Base-by-base conservation (phyloP, 2,797 vertebrate species). In the Sebastes nivosus region DNA sequence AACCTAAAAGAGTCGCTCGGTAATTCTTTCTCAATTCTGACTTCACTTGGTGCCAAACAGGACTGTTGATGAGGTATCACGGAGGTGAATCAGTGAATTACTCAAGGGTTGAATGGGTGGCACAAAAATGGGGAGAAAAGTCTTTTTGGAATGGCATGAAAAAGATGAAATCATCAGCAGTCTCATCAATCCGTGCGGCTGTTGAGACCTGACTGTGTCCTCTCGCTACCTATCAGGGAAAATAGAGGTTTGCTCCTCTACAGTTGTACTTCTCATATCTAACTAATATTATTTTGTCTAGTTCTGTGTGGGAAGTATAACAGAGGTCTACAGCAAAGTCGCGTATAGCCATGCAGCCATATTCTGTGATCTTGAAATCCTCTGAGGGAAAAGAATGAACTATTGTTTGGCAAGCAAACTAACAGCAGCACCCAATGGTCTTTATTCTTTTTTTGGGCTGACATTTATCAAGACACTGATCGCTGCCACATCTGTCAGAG, bases 391-490 rank as follows among this genome's bases (percentile, higher is more conserved):
- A 72, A 82, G 63, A 58, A 46, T 70, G 18, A 60, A 29, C 55
- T 4, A 36, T 65, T 87, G 71, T 88, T 82, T 50, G 34, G 58
- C 38, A 63, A 58, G 67, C 55, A 74, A 67, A 77, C 68, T 55
- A 85, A 75, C 68, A 79, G 77, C 59, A 75, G 75, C 65, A 75
- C 64, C 60, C 87, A 79, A 70, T 67, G 42, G 67, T 54, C 78
- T 81, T 77, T 54, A 50, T 75, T 77, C 8, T 50, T 50, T 76
- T 76, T 80, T 71, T 77, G 61, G 64, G 64, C 57, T 82, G 81
- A 79, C 79, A 84, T 88, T 86, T 84, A 87, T 84, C 77, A 89
- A 75, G 68, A 81, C 55, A 46, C 63, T 78, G 63, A 81, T 83
- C 34, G 5, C 75, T 80, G 80, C 69, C 78, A 67, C 75, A 65